These are phyloP conservation scores for Parazoanthus atlanticus DNA, from an alignment of 92 coral and sea anemone species.

Conservation along the genomic window DNA sequence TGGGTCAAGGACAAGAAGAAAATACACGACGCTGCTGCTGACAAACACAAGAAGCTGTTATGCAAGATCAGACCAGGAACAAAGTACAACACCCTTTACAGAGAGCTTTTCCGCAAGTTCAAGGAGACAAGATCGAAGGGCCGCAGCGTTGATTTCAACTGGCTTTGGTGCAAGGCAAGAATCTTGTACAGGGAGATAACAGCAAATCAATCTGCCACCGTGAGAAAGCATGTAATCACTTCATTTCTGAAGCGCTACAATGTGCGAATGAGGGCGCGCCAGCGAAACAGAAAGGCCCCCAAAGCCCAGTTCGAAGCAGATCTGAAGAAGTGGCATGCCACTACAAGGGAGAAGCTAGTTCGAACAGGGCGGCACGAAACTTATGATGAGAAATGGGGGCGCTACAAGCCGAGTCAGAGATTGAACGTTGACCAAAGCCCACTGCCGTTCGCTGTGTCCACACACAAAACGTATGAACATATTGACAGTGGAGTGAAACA, in stretches of 20 bases:
- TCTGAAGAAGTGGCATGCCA: conserved; percentile 43
- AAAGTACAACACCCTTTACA: conserved; percentile 25
- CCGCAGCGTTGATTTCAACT: conserved; percentile 33
- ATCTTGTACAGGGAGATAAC: conserved; percentile 30
- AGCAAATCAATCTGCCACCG: conserved; percentile 12
- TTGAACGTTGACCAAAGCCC: conserved; percentile 59
- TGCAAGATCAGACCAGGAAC: conserved; percentile 19
- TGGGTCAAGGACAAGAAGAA: conserved; percentile 24
- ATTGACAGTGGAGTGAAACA: conserved; percentile 21
- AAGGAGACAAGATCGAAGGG: conserved; percentile 35
- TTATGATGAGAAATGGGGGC: conserved; percentile 47
- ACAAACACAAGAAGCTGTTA: conserved; percentile 21
- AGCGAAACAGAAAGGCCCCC: conserved; percentile 27
- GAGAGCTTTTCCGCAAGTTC: conserved; percentile 35
- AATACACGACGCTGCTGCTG: conserved; percentile 9
- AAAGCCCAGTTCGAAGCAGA: conserved; percentile 34
- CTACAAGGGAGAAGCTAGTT: conserved; percentile 45
- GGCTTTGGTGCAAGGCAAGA: conserved; percentile 27
- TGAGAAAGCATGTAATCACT: conserved; percentile 13
- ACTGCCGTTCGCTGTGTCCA: conserved; percentile 45
- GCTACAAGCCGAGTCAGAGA: conserved; percentile 40
- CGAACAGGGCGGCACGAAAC: conserved; percentile 46
- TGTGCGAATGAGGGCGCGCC: conserved; percentile 43
- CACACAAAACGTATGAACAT: conserved; percentile 30
- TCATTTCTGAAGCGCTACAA: conserved; percentile 25